Conservation (phyloP, 2,797 vertebrate species). For the Mus caroli region DNA sequence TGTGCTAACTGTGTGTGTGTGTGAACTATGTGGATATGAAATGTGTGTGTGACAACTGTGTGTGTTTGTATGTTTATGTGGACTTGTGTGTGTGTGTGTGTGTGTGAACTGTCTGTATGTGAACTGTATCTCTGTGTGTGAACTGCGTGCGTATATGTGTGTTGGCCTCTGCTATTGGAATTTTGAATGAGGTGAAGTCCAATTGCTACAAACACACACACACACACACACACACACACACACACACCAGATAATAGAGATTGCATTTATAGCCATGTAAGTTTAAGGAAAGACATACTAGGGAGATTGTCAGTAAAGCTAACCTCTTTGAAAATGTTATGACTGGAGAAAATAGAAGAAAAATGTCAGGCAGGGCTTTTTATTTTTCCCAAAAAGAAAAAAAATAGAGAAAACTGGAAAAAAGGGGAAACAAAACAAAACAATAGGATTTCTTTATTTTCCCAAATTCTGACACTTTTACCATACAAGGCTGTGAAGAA, state of each 20-base stretch:
- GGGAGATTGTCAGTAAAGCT: not conserved
- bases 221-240: not conserved
- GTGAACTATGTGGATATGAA: not conserved
- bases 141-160: not conserved
- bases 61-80: not conserved
- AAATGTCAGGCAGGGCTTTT: not conserved
- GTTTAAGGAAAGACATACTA: not conserved
- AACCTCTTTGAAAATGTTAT: slow-evolving; percentile 26
- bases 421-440: not conserved
- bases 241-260: not conserved
- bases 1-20: not conserved
- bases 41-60: not conserved
- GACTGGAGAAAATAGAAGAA: not conserved
- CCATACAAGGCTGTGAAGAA: not conserved
- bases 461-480: not conserved
- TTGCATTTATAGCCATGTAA: not conserved
- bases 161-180: not conserved
- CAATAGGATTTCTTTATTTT: not conserved
- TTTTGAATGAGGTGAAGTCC: not conserved
- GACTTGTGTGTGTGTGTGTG: too few species aligned
- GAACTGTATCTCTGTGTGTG: not conserved
- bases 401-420: not conserved
- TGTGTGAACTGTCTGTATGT: too few species aligned
- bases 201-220: not conserved
- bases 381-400: too few species aligned